These are phyloP conservation scores for Buceros bicornis DNA, from an alignment of 2,797 vertebrate species.

Conservation along the genomic window DNA sequence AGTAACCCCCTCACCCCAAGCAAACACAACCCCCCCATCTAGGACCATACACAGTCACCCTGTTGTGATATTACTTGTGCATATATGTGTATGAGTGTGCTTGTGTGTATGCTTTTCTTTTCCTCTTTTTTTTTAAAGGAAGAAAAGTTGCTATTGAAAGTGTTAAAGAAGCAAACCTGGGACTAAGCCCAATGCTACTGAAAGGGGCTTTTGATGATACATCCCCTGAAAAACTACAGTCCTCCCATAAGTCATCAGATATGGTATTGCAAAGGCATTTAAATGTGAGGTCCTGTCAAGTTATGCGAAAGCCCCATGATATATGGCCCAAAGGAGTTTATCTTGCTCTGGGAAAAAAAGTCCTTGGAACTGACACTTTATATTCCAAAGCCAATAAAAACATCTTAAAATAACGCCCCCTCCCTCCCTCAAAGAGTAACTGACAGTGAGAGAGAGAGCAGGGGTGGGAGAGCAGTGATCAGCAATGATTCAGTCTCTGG, in stretches of 20 bases:
- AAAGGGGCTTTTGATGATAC: conserved; percentile 80
- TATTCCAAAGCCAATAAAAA: conserved; percentile 92
- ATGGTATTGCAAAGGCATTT: conserved; percentile 79
- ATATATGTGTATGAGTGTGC: background rate
- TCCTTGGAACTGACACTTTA: conserved; percentile 91
- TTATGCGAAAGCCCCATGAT: conserved; percentile 78
- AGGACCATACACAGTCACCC: background rate
- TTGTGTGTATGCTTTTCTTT: background rate
- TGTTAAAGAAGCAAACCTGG: conserved; percentile 74
- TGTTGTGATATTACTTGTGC: background rate
- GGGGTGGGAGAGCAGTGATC: conserved; percentile 78
- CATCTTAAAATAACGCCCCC: conserved; percentile 93
- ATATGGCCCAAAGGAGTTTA: conserved; percentile 80
- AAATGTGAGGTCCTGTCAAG: conserved; percentile 81
- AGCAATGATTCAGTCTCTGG: conserved; percentile 82
- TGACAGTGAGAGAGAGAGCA: conserved; percentile 76
- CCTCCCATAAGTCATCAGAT: conserved; percentile 78
- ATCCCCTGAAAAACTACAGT: conserved; percentile 70
- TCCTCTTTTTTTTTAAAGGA: background rate
- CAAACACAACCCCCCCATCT: background rate
- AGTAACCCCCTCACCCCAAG: background rate
- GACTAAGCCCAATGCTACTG: conserved; percentile 76
- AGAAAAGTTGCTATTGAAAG: conserved; percentile 68
- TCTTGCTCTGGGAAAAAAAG: conserved; percentile 92
- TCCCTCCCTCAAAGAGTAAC: conserved; percentile 78